Evolutionary conservation across 1,140 invertebrate species (phyloP), one percentile per base, ranked within the genome.

Genomic region (Drosophila pruinosa): DNA sequence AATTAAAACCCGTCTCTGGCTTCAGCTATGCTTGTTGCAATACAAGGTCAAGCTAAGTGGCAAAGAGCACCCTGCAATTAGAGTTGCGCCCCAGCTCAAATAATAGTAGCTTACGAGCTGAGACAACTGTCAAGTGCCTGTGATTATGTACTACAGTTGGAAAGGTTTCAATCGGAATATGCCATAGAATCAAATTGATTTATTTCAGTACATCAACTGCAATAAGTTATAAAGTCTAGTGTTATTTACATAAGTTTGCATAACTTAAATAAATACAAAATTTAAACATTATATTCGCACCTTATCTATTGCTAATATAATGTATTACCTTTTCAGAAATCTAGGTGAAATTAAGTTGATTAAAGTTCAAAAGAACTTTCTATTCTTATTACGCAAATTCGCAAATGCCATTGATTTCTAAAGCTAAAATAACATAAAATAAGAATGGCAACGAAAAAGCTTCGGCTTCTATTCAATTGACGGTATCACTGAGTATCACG

Each of bases 1-100:
- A 85, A 86, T 80, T 85, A 73, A 67, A 67, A 65, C 14, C 62
- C 61, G 36, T 39, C 64, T 50, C 59, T 54, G 12, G 26, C 52
- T 56, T 28, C 14, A 34, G 19, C 38, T 53, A 53, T n/a, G n/a
- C n/a, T n/a, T n/a, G 21, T 48, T 39, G 58, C 43, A 39, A 15
- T 21, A 15, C 15, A 45, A 36, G 45, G 38, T 39, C 41, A 47
- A 31, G 45, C n/a, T 10, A 28, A 15, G 22, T 56, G 50, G 39
- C 54, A 0, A n/a, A 7, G 22, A 14, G 5, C 26, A 17, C 15
- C 6, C 3, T 24, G 52, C 39, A 53, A 62, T 69, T 63, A 47
- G 48, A 48, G 48, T 38, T 54, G 15, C 21, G 57, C 28, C 21
- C 38, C 5, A 34, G 56, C 5, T 17, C 47, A 21, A 45, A 62